Evolutionary conservation across 2,797 vertebrate species (phyloP).

Genomic region (Aulostomus chinensis): DNA sequence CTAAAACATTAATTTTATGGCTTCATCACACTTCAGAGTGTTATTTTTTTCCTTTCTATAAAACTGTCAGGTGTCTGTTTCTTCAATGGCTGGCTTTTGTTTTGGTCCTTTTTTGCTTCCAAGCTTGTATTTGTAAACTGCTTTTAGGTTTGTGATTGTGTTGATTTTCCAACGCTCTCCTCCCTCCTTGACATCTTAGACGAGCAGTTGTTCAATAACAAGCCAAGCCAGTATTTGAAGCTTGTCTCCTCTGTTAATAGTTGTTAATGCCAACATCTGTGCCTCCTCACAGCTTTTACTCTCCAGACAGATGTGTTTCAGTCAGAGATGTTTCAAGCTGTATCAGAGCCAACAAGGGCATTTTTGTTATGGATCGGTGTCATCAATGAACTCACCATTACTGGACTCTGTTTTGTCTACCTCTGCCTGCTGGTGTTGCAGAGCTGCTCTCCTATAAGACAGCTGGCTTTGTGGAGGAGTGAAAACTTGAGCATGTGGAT

Average conservation of each 20-base stretch:
- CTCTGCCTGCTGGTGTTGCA: no score
- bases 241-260: neutral
- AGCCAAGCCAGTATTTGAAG: neutral
- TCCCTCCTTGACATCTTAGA: neutral
- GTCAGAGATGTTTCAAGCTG: neutral
- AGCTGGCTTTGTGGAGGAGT: no score
- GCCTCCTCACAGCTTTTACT: no score
- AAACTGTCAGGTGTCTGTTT: conserved; percentile 3
- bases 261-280: no score
- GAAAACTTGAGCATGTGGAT: no score
- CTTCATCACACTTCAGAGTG: conserved; percentile 25
- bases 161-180: neutral
- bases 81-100: neutral
- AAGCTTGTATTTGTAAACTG: neutral
- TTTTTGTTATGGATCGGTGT: no score
- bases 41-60: neutral
- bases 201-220: neutral
- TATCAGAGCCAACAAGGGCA: no score
- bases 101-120: neutral
- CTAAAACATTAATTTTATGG: conserved; percentile 32
- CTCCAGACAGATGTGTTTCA: neutral
- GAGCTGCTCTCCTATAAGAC: no score
- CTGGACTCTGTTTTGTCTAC: no score
- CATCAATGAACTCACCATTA: no score
- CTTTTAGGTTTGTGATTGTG: no score